Evolutionary conservation across 2,797 vertebrate genomes (phyloP), one percentile per base, ranked within the genome.

Genomic region (Pipistrellus pipistrellus): DNA sequence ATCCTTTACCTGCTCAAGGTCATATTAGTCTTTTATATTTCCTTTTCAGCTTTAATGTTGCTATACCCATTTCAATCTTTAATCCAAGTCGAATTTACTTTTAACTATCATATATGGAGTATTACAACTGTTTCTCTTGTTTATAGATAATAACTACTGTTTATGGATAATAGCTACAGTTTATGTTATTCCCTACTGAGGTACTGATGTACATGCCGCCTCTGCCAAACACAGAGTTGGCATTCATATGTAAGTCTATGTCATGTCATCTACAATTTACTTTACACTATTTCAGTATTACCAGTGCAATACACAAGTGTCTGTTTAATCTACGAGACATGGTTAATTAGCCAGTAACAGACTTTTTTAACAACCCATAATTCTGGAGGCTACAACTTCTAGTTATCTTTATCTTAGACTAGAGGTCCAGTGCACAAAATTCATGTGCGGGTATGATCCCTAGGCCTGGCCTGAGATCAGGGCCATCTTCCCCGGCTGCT

Each of bases 1-100:
- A 96, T 94, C 93, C 94, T 97, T 97, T 97, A 94, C 59, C 17
- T 57, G 35, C 18, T 38, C 48, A 83, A 76, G 38, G 13, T 57
- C 69, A 57, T 81, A 38, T 88, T 73, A 64, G 18, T 68, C 32
- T 25, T 46, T 46, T 62, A 55, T 13, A 85, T 64, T 80, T 86
- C 41, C 32, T 69, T 92, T 81, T 87, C 17, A 44, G n/a, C 53
- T 93, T 81, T 21, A 64, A 64, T 21, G 62, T 86, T 81, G 44
- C 14, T 87, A 59, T 38, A 41, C 10, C 62, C 18, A 84, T 55
- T 62, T 83, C 30, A 23, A 77, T 77, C 35, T 64, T 68, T 71
- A 84, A 76, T 53, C 23, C 44, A 46, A 35, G 21, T 32, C 38
- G 59, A 76, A 91, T 64, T 91, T 83, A 72, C 75, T 71, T 41